A percentile compares a stretch with the other conserved stretches of the same genome.
phyloP scores from a whole-genome alignment of 2,888 invertebrate genomes.

The Latheticus oryzae region DNA sequence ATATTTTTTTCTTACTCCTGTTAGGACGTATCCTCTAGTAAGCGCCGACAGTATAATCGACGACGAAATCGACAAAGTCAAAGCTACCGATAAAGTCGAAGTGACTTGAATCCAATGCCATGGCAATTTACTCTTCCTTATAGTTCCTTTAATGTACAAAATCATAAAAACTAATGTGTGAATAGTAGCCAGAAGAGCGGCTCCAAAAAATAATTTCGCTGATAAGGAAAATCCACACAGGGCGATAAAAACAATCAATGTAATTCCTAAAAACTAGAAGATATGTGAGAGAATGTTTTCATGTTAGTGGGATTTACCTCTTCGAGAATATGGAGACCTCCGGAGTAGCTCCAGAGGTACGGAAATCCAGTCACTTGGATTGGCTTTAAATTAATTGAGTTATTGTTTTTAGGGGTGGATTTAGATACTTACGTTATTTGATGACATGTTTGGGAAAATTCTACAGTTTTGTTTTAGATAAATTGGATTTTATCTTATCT shows the following conservation, averaged over 20 bases:
- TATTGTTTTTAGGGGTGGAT: not conserved
- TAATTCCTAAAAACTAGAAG: constrained; percentile 30
- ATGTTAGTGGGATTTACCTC: constrained; percentile 29
- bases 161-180: constrained; percentile 25
- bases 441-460: too few species aligned
- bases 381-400: constrained; percentile 8
- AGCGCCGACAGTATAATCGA: constrained; percentile 43
- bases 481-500: constrained; percentile 14
- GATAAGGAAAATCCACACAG: constrained; percentile 14
- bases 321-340: constrained; percentile 42
- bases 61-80: constrained; percentile 26
- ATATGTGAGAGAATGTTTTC: constrained; percentile 5
- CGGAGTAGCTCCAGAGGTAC: constrained; percentile 38
- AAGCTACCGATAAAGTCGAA: constrained; percentile 21
- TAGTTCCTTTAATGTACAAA: constrained; percentile 26
- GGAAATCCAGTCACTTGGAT: constrained; percentile 10
- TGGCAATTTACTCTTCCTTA: constrained; percentile 27
- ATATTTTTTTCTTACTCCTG: constrained; percentile 50
- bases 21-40: constrained; percentile 48
- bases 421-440: constrained; percentile 13
- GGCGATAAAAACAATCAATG: constrained; percentile 25
- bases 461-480: too few species aligned
- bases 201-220: constrained; percentile 12
- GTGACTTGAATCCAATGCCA: constrained; percentile 42
- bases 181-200: constrained; percentile 12